Percentiles rank a stretch among this genome's conserved stretches.
Evolutionary conservation across 1,140 invertebrate genomes (phyloP).

Genomic region (Drosophila ohnishii): DNA sequence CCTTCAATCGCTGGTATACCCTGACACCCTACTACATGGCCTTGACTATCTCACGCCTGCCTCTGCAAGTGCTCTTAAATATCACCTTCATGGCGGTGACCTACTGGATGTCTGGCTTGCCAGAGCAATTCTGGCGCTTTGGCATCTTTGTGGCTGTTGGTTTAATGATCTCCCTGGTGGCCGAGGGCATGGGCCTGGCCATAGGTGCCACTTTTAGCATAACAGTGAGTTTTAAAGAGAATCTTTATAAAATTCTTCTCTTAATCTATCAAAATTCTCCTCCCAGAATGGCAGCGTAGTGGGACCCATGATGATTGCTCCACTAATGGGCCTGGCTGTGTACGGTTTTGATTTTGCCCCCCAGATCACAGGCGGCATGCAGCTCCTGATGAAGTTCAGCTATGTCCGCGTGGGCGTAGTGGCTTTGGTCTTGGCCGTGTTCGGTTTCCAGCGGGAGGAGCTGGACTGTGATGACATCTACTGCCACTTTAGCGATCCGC

Average conservation of each 20-base stretch:
- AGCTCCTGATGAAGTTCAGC: slow-evolving; percentile 86
- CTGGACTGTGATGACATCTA: slow-evolving; percentile 86
- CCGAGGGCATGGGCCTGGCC: slow-evolving; percentile 86
- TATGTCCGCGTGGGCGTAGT: slow-evolving; percentile 87
- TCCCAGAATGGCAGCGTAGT: slow-evolving; percentile 87
- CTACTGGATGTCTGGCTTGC: slow-evolving; percentile 86
- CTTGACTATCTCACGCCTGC: slow-evolving; percentile 88
- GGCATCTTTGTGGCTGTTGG: slow-evolving; percentile 85
- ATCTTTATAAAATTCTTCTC: not conserved
- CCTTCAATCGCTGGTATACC: slow-evolving; percentile 93
- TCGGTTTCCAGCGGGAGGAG: slow-evolving; percentile 85
- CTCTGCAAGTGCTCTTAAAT: slow-evolving; percentile 85
- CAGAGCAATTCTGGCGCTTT: slow-evolving; percentile 84
- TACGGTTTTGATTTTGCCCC: slow-evolving; percentile 88
- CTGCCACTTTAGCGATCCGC: slow-evolving; percentile 86
- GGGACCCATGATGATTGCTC: slow-evolving; percentile 86
- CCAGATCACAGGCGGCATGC: slow-evolving; percentile 85
- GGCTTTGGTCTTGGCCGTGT: slow-evolving; percentile 85
- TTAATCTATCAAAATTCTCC: not conserved
- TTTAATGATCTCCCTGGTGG: slow-evolving; percentile 85
- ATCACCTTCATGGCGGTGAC: slow-evolving; percentile 85
- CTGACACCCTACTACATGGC: slow-evolving; percentile 91
- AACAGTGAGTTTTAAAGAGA: slow-evolving; percentile 83
- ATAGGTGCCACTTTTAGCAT: slow-evolving; percentile 87
- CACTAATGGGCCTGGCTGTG: slow-evolving; percentile 86